Base-by-base conservation (phyloP, 2,797 vertebrate genomes). In the Sylvia borin region DNA sequence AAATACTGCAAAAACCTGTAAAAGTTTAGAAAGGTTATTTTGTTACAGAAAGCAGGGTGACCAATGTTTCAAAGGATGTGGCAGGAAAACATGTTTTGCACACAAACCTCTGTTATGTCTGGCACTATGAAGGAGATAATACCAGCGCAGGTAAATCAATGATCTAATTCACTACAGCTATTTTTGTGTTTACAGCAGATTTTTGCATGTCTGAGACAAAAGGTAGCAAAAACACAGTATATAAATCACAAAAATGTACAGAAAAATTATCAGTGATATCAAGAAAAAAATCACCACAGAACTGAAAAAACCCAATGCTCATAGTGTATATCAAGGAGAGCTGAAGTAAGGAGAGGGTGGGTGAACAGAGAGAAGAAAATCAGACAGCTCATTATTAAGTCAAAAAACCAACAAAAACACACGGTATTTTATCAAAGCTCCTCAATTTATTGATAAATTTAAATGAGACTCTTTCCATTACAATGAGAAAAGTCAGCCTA, bases 371-470 rank as follows among this genome's bases (percentile, higher is more conserved):
- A 76, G 38, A 78, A 86, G 9, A 50, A 89, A 94, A 94, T 50
- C 68, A 96, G 83, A 93, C 84, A 95, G 64, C 26, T 97, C 48
- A 65, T 95, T 95, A 97, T 95, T 97, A 97, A 96, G 86, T 85
- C n/a, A 16, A 97, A 96, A 96, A 54, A 96, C 96, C 94, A 95
- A 96, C 95, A 96, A 96, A 97, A 93, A n/a, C 45, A 95, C 75
- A 78, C 7, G 16, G 14, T 62, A 93, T 96, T 97, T 97, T 95
- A 96, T 96, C 92, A 96, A 94, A 85, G 61, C 77, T 97, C 95
- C 78, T 80, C 53, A 92, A 74, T 94, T 97, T 95, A 97, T 97
- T 93, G 95, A 96, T 97, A 96, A 97, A 83, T 85, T 96, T 96
- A 96, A 97, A 97, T 90, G 60, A 95, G 45, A 92, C 4, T 66